phyloP scores from a whole-genome alignment of 2,797 vertebrate genomes.

The Eulemur rubriventer region DNA sequence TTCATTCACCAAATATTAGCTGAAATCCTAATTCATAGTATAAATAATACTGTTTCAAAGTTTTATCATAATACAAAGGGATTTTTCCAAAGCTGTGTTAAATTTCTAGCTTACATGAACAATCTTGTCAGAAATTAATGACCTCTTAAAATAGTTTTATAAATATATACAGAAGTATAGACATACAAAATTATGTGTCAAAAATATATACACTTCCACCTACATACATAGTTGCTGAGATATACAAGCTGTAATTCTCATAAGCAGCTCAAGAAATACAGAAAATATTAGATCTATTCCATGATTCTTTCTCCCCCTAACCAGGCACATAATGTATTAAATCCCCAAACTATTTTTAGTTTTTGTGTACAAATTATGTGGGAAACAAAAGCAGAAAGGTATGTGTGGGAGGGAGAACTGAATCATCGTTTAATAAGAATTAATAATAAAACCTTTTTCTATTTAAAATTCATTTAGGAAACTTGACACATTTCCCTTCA shows the following conservation, averaged over 20 bases:
- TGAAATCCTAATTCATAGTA: slow-evolving; percentile 22
- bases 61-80: slow-evolving; percentile 2
- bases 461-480: slow-evolving; percentile 57
- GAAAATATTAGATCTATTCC: slow-evolving; percentile 42
- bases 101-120: slow-evolving; percentile 44
- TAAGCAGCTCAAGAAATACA: neutral
- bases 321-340: neutral
- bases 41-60: neutral
- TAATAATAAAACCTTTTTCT: slow-evolving; percentile 48
- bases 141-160: neutral
- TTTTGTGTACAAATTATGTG: slow-evolving; percentile 15
- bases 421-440: neutral
- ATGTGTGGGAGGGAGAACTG: neutral
- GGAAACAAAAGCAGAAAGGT: neutral
- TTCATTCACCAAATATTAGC: neutral
- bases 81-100: slow-evolving; percentile 42
- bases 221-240: neutral
- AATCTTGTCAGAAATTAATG: neutral
- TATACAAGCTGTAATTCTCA: neutral
- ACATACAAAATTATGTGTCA: neutral
- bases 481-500: neutral
- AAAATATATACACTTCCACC: neutral
- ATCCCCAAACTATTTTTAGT: slow-evolving; percentile 25
- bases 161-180: neutral
- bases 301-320: neutral